These are phyloP conservation scores for Ophion costatus DNA, from an alignment of 2,888 invertebrate genomes.

Conservation along the genomic window DNA sequence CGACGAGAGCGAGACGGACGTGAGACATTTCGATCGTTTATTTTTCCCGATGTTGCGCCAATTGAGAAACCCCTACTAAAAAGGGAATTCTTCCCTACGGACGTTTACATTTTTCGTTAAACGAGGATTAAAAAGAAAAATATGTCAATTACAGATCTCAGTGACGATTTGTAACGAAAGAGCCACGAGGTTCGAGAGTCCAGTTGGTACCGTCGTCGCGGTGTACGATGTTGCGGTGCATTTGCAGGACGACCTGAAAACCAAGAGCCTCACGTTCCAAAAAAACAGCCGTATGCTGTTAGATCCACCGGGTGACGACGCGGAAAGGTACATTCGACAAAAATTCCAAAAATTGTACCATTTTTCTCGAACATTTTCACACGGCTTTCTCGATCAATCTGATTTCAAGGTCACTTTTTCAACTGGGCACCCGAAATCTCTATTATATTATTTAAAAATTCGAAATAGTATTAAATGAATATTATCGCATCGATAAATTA, in stretches of 20 bases:
- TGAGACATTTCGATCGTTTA: not conserved
- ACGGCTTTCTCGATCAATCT: too few relatives aligned
- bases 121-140: not conserved
- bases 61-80: not conserved
- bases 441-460: too few relatives aligned
- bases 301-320: slow-evolving; percentile 9
- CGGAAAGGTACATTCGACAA: slow-evolving; percentile 15
- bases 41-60: not conserved
- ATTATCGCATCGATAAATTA: too few relatives aligned
- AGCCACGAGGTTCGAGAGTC: slow-evolving; percentile 10
- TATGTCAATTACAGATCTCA: not conserved
- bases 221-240: slow-evolving; percentile 17
- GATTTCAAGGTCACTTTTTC: too few relatives aligned
- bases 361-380: too few relatives aligned
- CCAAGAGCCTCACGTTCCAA: slow-evolving; percentile 10
- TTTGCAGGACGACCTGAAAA: not conserved
- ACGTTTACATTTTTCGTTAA: not conserved
- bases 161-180: slow-evolving; percentile 21
- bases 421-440: too few relatives aligned
- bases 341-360: too few relatives aligned
- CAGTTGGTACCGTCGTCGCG: slow-evolving; percentile 18
- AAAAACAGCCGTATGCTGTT: not conserved
- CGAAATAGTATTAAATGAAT: too few relatives aligned
- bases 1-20: slow-evolving; percentile 26
- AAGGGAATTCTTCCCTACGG: too few relatives aligned